Evolutionary conservation across 1,140 invertebrate genomes (phyloP), one percentile per base, ranked within the genome.

Genomic region (Linepithema humile): DNA sequence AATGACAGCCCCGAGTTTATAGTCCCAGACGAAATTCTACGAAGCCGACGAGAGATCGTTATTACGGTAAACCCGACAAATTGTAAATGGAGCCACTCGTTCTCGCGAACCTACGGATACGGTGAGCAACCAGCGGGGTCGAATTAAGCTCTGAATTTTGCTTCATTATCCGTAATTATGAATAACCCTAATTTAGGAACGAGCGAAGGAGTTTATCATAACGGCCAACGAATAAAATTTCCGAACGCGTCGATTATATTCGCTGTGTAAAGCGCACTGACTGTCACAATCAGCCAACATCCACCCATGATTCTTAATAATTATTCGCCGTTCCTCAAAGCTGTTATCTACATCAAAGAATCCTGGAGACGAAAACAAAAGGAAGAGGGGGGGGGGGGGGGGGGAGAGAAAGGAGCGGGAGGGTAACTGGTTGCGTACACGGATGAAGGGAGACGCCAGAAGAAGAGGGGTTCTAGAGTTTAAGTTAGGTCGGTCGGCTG

Each of bases 401-500:
- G 57, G n/a, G 45, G 26, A 9, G 40, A 59, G n/a, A 38, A 32
- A 10, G 0, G 73, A 35, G 20, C 38, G 35, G 20, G 82, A 77
- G 57, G n/a, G 45, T 45, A 50, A 62, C 72, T 77, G 69, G 35
- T 75, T 88, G 82, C 78, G 70, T 84, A 77, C 32, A 72, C 57
- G 74, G 72, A 55, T 69, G 80, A 45, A 70, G 64, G 70, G n/a
- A 72, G 62, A 72, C 78, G 84, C 64, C 78, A 60, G 86, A 86
- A 85, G 64, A 73, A 70, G 82, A 80, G 59, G 57, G 62, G 60
- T 65, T 69, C n/a, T 53, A 67, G 85, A 87, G 89, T 84, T 91
- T 86, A 83, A 91, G 91, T 93, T 90, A 93, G 94, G 93, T 94
- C 93, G 89, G 93, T 91, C 86, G 90, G 91, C 90, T 94, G 94